Conservation (phyloP, 2,113 vertebrate genomes). For the Cyanistes caeruleus region DNA sequence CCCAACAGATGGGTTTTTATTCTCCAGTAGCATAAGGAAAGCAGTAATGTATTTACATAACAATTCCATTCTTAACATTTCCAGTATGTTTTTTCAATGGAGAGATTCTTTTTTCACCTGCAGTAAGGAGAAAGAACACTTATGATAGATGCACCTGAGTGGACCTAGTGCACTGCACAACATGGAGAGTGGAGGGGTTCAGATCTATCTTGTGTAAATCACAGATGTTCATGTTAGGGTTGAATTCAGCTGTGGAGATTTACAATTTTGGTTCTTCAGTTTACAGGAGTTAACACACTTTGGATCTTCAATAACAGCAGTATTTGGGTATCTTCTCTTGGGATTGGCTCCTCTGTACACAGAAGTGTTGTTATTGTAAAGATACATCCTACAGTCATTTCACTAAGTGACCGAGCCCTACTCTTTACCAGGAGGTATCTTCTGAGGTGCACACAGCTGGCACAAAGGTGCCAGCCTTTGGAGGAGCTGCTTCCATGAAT, state of each 20-base stretch:
- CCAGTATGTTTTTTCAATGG: neutral
- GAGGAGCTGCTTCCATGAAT: neutral
- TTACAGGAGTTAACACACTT: neutral
- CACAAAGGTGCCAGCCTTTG: neutral
- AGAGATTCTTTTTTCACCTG: neutral
- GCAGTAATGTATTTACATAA: neutral
- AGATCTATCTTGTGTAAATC: neutral
- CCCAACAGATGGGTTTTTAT: neutral
- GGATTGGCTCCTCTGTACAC: neutral
- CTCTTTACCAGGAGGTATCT: neutral
- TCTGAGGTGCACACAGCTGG: neutral
- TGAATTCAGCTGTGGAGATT: neutral
- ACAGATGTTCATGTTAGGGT: neutral
- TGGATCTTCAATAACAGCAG: neutral
- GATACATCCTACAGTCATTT: neutral
- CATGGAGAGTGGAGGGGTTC: neutral
- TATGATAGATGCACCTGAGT: neutral
- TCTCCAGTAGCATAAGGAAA: neutral
- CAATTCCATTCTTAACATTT: neutral
- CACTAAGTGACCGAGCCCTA: neutral
- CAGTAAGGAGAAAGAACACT: neutral
- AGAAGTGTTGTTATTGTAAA: neutral
- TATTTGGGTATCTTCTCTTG: neutral
- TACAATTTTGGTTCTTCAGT: neutral
- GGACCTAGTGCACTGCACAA: accelerated